Evolutionary conservation across 2,797 vertebrate species (phyloP), one percentile per base, ranked within the genome.

Genomic region (Helostoma temminkii): DNA sequence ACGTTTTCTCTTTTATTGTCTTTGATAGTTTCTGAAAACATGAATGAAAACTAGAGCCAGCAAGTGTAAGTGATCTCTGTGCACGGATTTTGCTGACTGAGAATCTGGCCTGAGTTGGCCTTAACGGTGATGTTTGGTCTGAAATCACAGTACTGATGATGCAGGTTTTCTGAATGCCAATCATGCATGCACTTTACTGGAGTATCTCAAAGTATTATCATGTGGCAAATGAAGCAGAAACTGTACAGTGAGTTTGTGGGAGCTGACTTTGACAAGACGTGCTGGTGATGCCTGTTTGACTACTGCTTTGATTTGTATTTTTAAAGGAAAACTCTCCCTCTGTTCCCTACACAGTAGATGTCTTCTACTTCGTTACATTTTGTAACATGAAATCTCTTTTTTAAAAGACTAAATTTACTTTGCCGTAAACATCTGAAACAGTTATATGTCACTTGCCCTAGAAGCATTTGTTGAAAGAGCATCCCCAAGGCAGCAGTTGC

Each of bases 41-140:
- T 89, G 91, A 93, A 91, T 92, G 93, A 94, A 93, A 93, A 93
- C 90, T 93, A 93, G 93, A 95, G 94, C 73, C 74, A 66, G 74
- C 80, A 49, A 76, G 76, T 10, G 70, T 66, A 18, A 60, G 57
- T 21, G n/a, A 26, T 19, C 57, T 76, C 60, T 67, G 71, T 71
- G 72, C 77, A 74, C 71, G 66, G 79, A 72, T 39, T 54, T 64
- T 53, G 67, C 50, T 43, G 61, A 65, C 47, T 30, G 68, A 73
- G 48, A 56, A 56, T 77, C 67, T 43, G 67, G 72, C 73, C 81
- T 67, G 70, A 81, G 78, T 78, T 65, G 68, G 79, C 85, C 75
- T 82, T 79, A n/a, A 78, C 64, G 63, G 56, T 67, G 76, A 81
- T 59, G 19, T 63, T 68, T 60, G n/a, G 67, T 59, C 56, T 64